A percentile compares a stretch with the other conserved stretches of the same genome.
Evolutionary conservation across 2,113 vertebrate species (phyloP).

Genomic region (Malurus melanocephalus): DNA sequence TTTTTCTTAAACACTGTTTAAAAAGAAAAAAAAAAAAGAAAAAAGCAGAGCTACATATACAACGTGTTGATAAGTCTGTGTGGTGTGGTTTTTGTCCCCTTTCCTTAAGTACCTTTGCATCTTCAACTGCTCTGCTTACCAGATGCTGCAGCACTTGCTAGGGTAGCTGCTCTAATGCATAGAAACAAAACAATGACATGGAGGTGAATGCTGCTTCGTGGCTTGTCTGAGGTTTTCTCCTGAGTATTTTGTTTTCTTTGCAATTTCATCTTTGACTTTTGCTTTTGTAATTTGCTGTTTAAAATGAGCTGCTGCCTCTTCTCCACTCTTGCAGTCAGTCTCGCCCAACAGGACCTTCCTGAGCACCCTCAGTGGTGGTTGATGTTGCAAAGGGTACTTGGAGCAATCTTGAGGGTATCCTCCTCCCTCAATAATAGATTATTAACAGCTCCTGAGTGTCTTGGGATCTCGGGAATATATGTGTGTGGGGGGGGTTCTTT

Average conservation of each 20-base stretch:
- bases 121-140: slow-evolving; percentile 6
- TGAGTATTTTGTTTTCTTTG: not conserved
- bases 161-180: slow-evolving; percentile 30
- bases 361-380: not conserved
- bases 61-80: slow-evolving; percentile 17
- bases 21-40: not conserved
- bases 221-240: not conserved
- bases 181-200: not conserved
- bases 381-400: not conserved
- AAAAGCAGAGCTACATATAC: not conserved
- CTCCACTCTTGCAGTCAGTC: not conserved
- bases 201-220: slow-evolving; percentile 1
- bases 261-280: not conserved
- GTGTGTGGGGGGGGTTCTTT: not conserved
- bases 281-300: slow-evolving; percentile 1
- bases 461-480: not conserved
- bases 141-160: slow-evolving; percentile 26
- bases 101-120: slow-evolving; percentile 34
- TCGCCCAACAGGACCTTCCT: not conserved
- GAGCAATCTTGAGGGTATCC: not conserved
- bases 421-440: not conserved
- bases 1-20: slow-evolving; percentile 52
- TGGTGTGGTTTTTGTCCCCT: slow-evolving; percentile 33
- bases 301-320: not conserved
- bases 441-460: not conserved